These are phyloP conservation scores for Cotesia glomerata DNA, from an alignment of 1,140 invertebrate genomes.

Conservation along the genomic window DNA sequence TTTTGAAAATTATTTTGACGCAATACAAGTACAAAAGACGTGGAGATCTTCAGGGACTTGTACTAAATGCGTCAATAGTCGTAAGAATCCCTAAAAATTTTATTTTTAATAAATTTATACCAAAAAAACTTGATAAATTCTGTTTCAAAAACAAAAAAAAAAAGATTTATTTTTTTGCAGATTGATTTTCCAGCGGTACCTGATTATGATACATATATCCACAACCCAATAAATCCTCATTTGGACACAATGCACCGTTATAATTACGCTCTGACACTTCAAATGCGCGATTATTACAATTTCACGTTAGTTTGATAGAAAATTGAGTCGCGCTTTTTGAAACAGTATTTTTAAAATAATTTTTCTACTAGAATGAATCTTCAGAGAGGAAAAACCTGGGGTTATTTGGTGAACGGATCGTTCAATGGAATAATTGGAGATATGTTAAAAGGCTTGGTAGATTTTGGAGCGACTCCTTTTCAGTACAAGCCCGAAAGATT, in stretches of 20 bases:
- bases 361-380: slow-evolving; percentile 60
- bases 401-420: slow-evolving; percentile 69
- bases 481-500: slow-evolving; percentile 67
- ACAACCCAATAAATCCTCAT: slow-evolving; percentile 59
- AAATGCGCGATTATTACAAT: slow-evolving; percentile 70
- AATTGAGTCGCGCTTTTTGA: not conserved
- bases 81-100: slow-evolving; percentile 39
- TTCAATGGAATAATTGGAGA: slow-evolving; percentile 73
- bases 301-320: slow-evolving; percentile 61
- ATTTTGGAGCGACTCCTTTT: slow-evolving; percentile 69
- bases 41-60: slow-evolving; percentile 61
- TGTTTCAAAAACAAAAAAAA: slow-evolving; percentile 52
- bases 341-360: not conserved
- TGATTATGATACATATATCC: slow-evolving; percentile 65
- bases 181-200: slow-evolving; percentile 58
- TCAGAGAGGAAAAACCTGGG: slow-evolving; percentile 67
- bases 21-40: slow-evolving; percentile 60
- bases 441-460: slow-evolving; percentile 66
- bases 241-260: slow-evolving; percentile 70
- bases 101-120: no score
- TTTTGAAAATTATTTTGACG: slow-evolving; percentile 45
- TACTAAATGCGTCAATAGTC: slow-evolving; percentile 61
- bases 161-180: slow-evolving; percentile 26
- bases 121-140: no score
- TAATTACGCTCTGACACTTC: slow-evolving; percentile 67